A percentile compares a stretch with the other conserved stretches of the same genome.
These are phyloP conservation scores for Pogonocherus hispidulus DNA, from an alignment of 2,888 invertebrate species.

Conservation along the genomic window DNA sequence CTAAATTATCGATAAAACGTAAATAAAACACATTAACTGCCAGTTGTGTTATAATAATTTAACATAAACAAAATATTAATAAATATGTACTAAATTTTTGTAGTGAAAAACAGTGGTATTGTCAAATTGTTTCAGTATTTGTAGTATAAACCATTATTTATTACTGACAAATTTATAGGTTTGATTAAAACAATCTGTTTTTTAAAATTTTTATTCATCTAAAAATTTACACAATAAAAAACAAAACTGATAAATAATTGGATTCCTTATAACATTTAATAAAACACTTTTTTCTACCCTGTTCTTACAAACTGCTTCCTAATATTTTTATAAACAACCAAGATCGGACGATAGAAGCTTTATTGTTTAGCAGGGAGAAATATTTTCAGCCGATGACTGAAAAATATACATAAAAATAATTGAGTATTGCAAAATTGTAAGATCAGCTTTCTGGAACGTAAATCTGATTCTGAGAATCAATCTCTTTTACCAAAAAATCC, in stretches of 20 bases:
- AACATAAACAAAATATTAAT: not conserved
- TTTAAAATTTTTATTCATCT: conserved; percentile 35
- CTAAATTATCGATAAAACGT: not conserved
- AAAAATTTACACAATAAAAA: conserved; percentile 47
- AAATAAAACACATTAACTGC: not conserved
- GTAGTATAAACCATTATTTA: not conserved
- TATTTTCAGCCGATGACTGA: conserved; percentile 5
- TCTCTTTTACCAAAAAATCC: conserved; percentile 8
- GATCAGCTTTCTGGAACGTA: conserved; percentile 4
- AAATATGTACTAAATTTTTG: not conserved
- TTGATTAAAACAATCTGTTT: too few species aligned
- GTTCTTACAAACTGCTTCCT: conserved; percentile 9
- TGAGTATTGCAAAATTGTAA: conserved; percentile 35
- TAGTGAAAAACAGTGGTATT: not conserved
- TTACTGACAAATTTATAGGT: too few species aligned
- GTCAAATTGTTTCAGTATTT: not conserved
- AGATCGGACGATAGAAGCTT: conserved; percentile 1
- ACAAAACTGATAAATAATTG: conserved; percentile 47
- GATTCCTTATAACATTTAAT: conserved; percentile 41
- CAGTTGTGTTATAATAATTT: not conserved
- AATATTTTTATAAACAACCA: conserved; percentile 13
- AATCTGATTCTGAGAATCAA: conserved; percentile 10
- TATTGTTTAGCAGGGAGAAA: conserved; percentile 5
- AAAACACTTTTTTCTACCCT: conserved; percentile 38
- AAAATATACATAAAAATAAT: conserved; percentile 26